Percentiles rank a stretch among this genome's conserved stretches.
These are phyloP conservation scores for Dicentrarchus labrax DNA, from an alignment of 2,113 vertebrate species.

Conservation along the genomic window DNA sequence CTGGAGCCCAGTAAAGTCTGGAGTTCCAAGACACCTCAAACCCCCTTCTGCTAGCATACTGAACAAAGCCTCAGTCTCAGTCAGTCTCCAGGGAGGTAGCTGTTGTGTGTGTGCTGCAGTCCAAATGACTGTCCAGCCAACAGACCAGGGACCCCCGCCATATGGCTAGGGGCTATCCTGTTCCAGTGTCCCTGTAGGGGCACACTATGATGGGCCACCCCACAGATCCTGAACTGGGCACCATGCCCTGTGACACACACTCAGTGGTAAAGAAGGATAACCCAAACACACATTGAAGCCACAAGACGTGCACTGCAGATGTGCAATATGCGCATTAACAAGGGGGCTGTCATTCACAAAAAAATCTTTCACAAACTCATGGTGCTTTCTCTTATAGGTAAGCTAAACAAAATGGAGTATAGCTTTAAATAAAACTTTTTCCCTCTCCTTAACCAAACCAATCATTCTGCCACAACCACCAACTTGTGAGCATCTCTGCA, in stretches of 20 bases:
- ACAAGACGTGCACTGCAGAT: constrained; percentile 22
- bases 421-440: constrained; percentile 26
- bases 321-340: constrained; percentile 3
- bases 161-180: constrained; percentile 45
- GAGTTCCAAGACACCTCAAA: constrained; percentile 19
- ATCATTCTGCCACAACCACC: constrained; percentile 1
- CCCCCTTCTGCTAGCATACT: constrained; percentile 2
- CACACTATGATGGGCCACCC: constrained; percentile 36
- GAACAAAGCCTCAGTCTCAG: constrained; percentile 11
- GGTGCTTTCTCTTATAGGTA: not conserved
- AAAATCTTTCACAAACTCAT: no score
- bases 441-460: constrained; percentile 10
- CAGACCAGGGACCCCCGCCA: constrained; percentile 49
- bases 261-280: constrained; percentile 8
- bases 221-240: constrained; percentile 38
- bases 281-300: not conserved
- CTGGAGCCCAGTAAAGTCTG: not conserved
- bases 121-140: constrained; percentile 47
- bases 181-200: constrained; percentile 43
- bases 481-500: not conserved
- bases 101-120: constrained; percentile 30
- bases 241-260: constrained; percentile 31
- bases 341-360: constrained; percentile 9
- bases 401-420: constrained; percentile 12
- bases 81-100: constrained; percentile 29